Evolutionary conservation across 2,888 invertebrate species (phyloP).

Genomic region (Eupeodes luniger): DNA sequence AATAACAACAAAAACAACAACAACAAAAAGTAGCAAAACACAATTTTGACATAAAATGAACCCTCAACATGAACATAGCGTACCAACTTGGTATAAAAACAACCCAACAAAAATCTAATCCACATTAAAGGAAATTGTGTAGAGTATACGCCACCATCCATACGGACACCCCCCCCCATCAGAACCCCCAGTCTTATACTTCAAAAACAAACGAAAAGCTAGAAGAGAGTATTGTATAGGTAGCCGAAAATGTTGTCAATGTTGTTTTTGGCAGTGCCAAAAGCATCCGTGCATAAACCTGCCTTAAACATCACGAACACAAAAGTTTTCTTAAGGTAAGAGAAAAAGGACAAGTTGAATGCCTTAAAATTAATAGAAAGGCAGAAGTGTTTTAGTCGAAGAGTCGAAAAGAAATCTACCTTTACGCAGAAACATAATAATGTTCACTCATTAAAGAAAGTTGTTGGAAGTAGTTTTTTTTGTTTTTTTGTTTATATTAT

Average conservation of each 20-base stretch:
- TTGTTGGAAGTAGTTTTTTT: background rate
- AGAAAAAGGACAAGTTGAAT: background rate
- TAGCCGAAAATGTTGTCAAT: constrained; percentile 2
- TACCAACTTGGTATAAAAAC: background rate
- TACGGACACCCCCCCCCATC: background rate
- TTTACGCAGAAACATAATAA: too few relatives aligned
- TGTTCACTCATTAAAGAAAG: too few relatives aligned
- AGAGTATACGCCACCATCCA: background rate
- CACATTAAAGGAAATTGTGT: background rate
- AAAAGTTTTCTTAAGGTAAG: background rate
- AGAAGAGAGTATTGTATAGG: constrained; percentile 4
- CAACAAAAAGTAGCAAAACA: background rate
- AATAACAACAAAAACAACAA: background rate
- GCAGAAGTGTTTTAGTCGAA: background rate
- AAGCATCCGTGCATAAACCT: constrained; percentile 5
- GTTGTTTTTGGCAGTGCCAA: constrained; percentile 1
- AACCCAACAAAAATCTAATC: background rate
- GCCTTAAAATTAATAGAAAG: background rate
- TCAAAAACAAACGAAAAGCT: too few relatives aligned
- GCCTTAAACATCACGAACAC: background rate
- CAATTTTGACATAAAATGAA: background rate
- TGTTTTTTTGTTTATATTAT: background rate
- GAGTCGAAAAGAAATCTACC: background rate
- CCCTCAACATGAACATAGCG: background rate
- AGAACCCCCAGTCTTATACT: too few relatives aligned